Base-by-base conservation (phyloP, 2,888 invertebrate genomes). In the Serrognathus titanus region DNA sequence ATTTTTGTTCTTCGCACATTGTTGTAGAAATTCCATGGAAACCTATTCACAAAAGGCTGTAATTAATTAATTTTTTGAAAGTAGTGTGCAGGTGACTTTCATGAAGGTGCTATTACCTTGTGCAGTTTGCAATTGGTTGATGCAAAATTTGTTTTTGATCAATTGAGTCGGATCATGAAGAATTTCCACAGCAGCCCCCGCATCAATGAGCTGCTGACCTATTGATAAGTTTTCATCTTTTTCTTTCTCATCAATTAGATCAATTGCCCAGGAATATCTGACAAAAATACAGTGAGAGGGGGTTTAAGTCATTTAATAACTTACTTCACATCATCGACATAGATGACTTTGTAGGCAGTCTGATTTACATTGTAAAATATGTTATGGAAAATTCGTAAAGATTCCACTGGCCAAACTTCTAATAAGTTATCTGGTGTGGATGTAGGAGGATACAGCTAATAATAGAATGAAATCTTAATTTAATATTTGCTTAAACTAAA, bases 171-270 rank as follows among this genome's bases (percentile, higher is more conserved):
- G 36, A 9, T 43, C 45, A 24, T 47, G 47, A 12, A 54, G 24
- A 16, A 58, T 51, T 50, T 58, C 58, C 7, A 58, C 54, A 1
- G 53, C 53, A 16, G 51, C 38, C 16, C 12, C 51, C 8, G 16
- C 40, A 12, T 47, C 48, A 10, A 51, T 10, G 38, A 57, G 47
- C 7, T 51, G 37, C 13, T 57, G 48, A 1, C 48, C 52, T 5
- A 57, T 41, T 2, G 57, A 51, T 4, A 13, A 38, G 13, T 12
- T 35, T 2, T 55, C 40, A 11, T 37, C 37, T 10, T 12, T 11
- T 3, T 35, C 50, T 9, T 48, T n/a, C 2, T 5, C 36, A 1
- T 11, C 37, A 1, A 48, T 43, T 11, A 57, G 24, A 11, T 57
- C 57, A 16, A 57, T 38, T 6, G 38, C 47, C 48, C 52, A 57